Percentiles rank a stretch among this genome's conserved stretches.
phyloP scores from a whole-genome alignment of 2,797 vertebrate genomes.

The Euthynnus affinis region DNA sequence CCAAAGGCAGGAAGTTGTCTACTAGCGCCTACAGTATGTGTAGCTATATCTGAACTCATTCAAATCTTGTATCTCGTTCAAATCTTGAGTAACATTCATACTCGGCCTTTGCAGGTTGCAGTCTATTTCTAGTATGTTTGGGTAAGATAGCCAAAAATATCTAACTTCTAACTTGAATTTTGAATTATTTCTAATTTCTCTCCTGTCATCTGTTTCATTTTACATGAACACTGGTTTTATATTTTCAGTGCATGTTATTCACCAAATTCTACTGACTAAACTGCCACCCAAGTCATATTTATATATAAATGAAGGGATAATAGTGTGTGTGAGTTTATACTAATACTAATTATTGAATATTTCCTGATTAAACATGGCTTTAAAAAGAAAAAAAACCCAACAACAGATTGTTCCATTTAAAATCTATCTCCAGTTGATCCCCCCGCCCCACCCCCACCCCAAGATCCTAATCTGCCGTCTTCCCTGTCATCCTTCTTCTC shows the following conservation, averaged over 20 bases:
- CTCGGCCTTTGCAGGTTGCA: slow-evolving; percentile 3
- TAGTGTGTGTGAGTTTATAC: not conserved
- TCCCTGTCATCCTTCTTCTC: slow-evolving; percentile 66
- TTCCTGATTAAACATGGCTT: slow-evolving; percentile 26
- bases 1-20: not conserved
- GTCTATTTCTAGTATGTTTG: not conserved
- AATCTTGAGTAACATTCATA: too few species aligned
- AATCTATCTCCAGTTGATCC: slow-evolving; percentile 29
- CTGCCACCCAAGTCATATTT: not conserved
- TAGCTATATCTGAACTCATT: too few species aligned
- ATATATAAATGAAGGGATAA: not conserved
- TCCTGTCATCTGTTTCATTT: not conserved
- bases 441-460: not conserved
- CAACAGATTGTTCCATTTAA: slow-evolving; percentile 39
- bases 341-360: not conserved
- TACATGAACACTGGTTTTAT: not conserved
- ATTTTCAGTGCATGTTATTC: not conserved
- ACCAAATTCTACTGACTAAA: not conserved
- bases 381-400: slow-evolving; percentile 5
- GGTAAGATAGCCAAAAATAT: not conserved
- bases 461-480: slow-evolving; percentile 66
- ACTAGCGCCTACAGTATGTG: too few species aligned
- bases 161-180: not conserved
- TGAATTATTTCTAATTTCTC: not conserved
- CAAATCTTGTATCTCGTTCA: too few species aligned